phyloP scores from a whole-genome alignment of 1,140 invertebrate genomes.

The Hestina assimilis region DNA sequence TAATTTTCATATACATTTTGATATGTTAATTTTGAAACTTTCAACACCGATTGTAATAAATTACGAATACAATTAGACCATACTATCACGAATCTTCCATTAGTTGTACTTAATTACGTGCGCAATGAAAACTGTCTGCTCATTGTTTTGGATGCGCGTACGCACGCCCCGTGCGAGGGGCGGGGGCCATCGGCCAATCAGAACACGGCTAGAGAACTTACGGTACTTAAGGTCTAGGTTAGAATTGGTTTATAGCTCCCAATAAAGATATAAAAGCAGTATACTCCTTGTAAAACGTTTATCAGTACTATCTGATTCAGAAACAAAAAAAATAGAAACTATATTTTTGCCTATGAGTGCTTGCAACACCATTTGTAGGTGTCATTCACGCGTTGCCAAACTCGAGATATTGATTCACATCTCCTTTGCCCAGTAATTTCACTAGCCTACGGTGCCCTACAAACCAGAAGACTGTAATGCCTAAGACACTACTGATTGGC shows the following conservation, averaged over 20 bases:
- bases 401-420: too few species aligned
- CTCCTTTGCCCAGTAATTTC: too few species aligned
- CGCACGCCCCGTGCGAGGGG: constrained; percentile 35
- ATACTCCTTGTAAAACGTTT: too few species aligned
- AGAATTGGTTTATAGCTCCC: neutral
- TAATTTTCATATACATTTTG: neutral
- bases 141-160: constrained; percentile 34
- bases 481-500: too few species aligned
- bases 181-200: constrained; percentile 30
- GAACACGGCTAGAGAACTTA: constrained; percentile 2
- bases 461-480: too few species aligned
- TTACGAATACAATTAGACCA: constrained; percentile 7
- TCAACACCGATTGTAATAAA: neutral
- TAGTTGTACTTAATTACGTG: constrained; percentile 28
- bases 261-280: neutral
- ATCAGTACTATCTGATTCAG: neutral
- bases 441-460: too few species aligned
- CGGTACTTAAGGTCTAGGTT: constrained; percentile 8
- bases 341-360: too few species aligned
- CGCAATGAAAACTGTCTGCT: constrained; percentile 20
- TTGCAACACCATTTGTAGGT: too few species aligned
- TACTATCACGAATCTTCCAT: constrained; percentile 20
- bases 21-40: constrained; percentile 6
- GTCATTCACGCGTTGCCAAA: too few species aligned
- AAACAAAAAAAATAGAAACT: too few species aligned